These are phyloP conservation scores for Eulemur albifrons DNA, from an alignment of 2,797 vertebrate species.

Conservation along the genomic window DNA sequence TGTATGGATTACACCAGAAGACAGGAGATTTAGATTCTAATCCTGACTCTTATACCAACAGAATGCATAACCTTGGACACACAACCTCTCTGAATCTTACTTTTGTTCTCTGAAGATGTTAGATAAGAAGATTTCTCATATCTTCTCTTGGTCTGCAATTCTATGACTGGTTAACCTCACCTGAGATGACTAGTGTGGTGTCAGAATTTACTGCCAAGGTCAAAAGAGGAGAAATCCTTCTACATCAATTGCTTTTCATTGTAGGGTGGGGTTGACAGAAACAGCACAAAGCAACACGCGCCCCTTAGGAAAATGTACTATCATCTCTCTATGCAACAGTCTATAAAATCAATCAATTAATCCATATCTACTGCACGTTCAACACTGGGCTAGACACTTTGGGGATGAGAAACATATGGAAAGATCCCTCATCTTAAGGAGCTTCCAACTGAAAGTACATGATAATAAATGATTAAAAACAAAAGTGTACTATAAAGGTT, in stretches of 20 bases:
- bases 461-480: conserved; percentile 26
- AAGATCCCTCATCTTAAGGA: neutral
- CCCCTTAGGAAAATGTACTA: neutral
- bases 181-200: neutral
- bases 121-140: neutral
- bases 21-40: neutral
- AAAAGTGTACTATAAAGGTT: neutral
- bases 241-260: neutral
- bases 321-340: neutral
- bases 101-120: conserved; percentile 32
- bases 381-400: neutral
- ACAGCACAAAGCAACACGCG: neutral
- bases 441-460: neutral
- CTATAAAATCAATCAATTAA: neutral
- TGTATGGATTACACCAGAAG: neutral
- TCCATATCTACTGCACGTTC: neutral
- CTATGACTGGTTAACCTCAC: neutral
- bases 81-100: neutral
- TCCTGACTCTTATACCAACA: neutral
- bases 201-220: neutral
- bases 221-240: neutral
- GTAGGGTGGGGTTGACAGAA: neutral
- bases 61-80: neutral
- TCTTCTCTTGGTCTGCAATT: neutral
- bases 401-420: neutral